These are phyloP conservation scores for Lithodes maja DNA, from an alignment of 2,888 invertebrate genomes.

Conservation along the genomic window DNA sequence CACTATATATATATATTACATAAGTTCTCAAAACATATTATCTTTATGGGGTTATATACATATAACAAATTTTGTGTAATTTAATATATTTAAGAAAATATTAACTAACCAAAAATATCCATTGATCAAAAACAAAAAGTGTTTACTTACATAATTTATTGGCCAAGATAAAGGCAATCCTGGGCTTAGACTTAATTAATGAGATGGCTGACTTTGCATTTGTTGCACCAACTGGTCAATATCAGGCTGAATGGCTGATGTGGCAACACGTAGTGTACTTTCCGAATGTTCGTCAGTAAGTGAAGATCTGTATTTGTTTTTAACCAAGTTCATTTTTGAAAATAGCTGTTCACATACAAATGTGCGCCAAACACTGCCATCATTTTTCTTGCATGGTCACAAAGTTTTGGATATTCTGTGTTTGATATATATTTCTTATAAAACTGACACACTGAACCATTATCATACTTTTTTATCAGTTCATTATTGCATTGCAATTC, in stretches of 20 bases:
- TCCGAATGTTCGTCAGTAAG: conserved; percentile 27
- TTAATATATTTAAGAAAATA: neutral
- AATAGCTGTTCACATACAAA: conserved; percentile 26
- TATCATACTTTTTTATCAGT: neutral
- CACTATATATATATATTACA: too few species aligned
- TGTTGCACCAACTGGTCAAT: conserved; percentile 29
- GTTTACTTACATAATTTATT: conserved; percentile 6
- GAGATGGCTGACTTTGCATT: conserved; percentile 32
- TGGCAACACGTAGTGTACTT: conserved; percentile 24
- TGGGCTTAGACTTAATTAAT: neutral
- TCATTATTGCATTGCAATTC: conserved; percentile 26
- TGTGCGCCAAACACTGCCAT: conserved; percentile 27
- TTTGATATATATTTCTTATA: conserved; percentile 18
- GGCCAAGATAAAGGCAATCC: neutral
- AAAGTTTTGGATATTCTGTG: conserved; percentile 9
- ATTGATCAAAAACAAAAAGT: neutral
- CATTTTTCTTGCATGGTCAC: conserved; percentile 15
- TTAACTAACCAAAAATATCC: neutral
- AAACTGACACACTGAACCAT: conserved; percentile 14
- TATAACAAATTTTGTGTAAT: too few species aligned
- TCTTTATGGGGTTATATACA: too few species aligned
- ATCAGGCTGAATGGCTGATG: conserved; percentile 33
- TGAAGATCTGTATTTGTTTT: conserved; percentile 27
- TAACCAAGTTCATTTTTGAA: conserved; percentile 30
- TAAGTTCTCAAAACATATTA: too few species aligned